phyloP scores from a whole-genome alignment of 1,140 invertebrate genomes.

The Anoplophora glabripennis region DNA sequence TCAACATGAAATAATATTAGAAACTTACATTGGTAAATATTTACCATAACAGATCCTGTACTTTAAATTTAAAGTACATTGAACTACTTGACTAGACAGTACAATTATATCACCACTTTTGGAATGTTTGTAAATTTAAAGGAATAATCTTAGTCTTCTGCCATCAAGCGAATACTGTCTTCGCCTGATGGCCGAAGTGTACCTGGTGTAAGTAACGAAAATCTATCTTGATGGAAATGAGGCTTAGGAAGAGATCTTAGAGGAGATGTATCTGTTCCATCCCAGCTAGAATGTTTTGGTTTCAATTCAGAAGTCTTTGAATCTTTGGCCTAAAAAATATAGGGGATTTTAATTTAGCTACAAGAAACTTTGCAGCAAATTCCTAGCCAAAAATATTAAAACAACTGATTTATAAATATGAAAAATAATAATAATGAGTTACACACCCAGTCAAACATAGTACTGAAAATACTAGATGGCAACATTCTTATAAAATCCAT shows the following conservation, averaged over 20 bases:
- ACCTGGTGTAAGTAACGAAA: slow-evolving; percentile 42
- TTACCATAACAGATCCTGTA: too few relatives aligned
- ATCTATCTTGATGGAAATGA: slow-evolving; percentile 41
- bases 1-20: too few relatives aligned
- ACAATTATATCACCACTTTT: slow-evolving; percentile 2
- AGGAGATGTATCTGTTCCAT: slow-evolving; percentile 37
- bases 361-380: not conserved
- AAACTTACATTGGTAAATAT: too few relatives aligned
- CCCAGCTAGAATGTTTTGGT: slow-evolving; percentile 42
- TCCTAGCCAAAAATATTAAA: slow-evolving; percentile 7
- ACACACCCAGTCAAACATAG: too few relatives aligned
- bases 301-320: slow-evolving; percentile 36
- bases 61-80: too few relatives aligned
- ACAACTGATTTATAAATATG: too few relatives aligned
- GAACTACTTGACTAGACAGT: too few relatives aligned
- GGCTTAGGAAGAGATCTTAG: slow-evolving; percentile 36
- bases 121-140: slow-evolving; percentile 21
- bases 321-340: slow-evolving; percentile 36
- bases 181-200: slow-evolving; percentile 39
- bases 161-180: slow-evolving; percentile 45
- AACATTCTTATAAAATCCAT: too few relatives aligned
- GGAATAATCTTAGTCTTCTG: slow-evolving; percentile 33
- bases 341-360: not conserved
- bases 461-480: too few relatives aligned
- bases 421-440: too few relatives aligned